Evolutionary conservation across 1,140 invertebrate species (phyloP), one percentile per base, ranked within the genome.

Genomic region (Hestina assimilis): DNA sequence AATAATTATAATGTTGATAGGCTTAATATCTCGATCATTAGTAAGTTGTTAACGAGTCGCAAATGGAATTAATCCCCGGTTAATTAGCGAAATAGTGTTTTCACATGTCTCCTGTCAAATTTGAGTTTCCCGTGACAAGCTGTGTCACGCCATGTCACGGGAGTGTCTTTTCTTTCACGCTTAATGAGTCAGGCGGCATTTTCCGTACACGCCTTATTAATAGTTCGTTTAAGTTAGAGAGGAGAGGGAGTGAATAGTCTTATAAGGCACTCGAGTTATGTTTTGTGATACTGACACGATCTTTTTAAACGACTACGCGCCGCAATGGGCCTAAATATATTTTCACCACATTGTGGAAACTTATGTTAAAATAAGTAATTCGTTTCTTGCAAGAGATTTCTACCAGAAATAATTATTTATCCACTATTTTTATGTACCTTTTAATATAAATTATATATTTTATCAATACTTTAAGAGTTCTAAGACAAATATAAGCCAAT

Each of bases 101-200:
- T 48, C 4, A 38, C 26, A 45, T 48, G 40, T 58, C 47, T 15
- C 55, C 21, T 58, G 55, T 58, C 55, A 58, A 51, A 58, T 58
- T 58, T 43, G 24, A 33, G 43, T 35, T 35, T 51, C 47, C 21
- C 19, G 56, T 40, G 38, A 54, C 43, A 48, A 41, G 31, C 28
- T 11, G 31, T 15, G 33, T 50, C 48, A 57, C 35, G 41, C 28
- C 14, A n/a, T n/a, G 46, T 50, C 56, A 60, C 26, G 47, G 57
- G 56, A 38, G 62, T 59, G 62, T 48, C 57, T 56, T 48, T 43
- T 64, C 45, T 26, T 57, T 42, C 42, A 24, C 7, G 45, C 6
- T 24, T 48, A 41, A 56, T 48, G 29, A 41, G 21, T 28, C 20
- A 23, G 31, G 21, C 38, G 12, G n/a, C 12, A 14, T 43, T 29